These are phyloP conservation scores for Sicus ferrugineus DNA, from an alignment of 2,888 invertebrate genomes.

Conservation along the genomic window DNA sequence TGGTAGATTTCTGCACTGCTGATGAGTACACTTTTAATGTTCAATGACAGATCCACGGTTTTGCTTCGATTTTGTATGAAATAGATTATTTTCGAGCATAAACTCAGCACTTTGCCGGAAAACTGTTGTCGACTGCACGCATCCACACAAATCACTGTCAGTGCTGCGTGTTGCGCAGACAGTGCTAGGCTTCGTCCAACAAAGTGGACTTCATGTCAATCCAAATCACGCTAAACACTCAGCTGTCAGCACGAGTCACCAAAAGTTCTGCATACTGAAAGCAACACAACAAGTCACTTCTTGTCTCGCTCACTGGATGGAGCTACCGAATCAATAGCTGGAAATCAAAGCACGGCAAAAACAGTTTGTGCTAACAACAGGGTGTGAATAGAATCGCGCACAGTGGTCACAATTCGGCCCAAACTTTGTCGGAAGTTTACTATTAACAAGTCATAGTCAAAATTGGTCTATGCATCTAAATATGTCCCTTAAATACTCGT, in stretches of 20 bases:
- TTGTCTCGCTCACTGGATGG: too few relatives aligned
- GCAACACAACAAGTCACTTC: slow-evolving; percentile 5
- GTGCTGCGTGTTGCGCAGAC: not conserved
- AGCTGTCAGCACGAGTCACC: not conserved
- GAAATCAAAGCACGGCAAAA: not conserved
- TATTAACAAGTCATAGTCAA: too few relatives aligned
- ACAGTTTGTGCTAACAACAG: not conserved
- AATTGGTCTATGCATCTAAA: too few relatives aligned
- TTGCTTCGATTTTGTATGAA: too few relatives aligned
- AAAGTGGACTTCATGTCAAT: slow-evolving; percentile 19
- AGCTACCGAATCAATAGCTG: not conserved
- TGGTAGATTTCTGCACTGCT: too few relatives aligned
- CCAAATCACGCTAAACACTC: not conserved
- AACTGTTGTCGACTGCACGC: not conserved
- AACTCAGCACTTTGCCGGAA: not conserved
- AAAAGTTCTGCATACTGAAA: slow-evolving; percentile 9
- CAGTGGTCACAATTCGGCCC: not conserved
- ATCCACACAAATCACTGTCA: slow-evolving; percentile 10
- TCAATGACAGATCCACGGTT: too few relatives aligned
- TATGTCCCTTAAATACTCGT: too few relatives aligned
- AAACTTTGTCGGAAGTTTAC: too few relatives aligned
- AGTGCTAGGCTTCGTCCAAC: not conserved
- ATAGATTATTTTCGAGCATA: not conserved
- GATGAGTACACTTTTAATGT: too few relatives aligned
- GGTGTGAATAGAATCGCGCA: not conserved